Evolutionary conservation across 2,888 invertebrate genomes (phyloP).

Genomic region (Acrobeloides nanus): DNA sequence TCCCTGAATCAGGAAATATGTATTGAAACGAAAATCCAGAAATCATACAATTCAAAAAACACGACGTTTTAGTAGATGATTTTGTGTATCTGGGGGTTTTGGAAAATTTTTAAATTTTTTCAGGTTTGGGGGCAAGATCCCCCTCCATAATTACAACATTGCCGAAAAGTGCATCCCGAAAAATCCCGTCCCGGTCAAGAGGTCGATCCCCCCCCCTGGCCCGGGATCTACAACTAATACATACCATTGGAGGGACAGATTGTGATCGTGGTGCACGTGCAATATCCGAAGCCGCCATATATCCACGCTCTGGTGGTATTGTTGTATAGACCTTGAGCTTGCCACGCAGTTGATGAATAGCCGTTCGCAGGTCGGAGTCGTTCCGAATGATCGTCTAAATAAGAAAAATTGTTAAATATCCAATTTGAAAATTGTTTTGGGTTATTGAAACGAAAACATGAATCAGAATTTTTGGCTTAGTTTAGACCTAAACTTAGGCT

Average conservation of each 20-base stretch:
- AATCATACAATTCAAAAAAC: too few species aligned
- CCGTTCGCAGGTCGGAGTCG: constrained; percentile 40
- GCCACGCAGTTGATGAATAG: constrained; percentile 32
- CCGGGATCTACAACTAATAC: constrained; percentile 1
- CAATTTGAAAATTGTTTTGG: constrained; percentile 6
- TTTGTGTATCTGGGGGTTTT: too few species aligned
- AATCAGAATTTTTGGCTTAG: not conserved
- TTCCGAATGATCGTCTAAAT: constrained; percentile 31
- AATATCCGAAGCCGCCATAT: constrained; percentile 44
- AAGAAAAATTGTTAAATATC: constrained; percentile 1
- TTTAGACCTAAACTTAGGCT: not conserved
- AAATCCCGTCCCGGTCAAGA: too few species aligned
- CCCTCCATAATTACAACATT: too few species aligned
- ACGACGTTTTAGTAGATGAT: too few species aligned
- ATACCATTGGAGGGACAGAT: constrained; percentile 37
- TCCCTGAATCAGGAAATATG: too few species aligned
- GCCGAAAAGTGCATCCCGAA: too few species aligned
- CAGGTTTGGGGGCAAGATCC: too few species aligned
- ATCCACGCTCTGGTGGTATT: constrained; percentile 19
- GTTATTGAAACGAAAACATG: constrained; percentile 7
- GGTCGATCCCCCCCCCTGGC: not conserved
- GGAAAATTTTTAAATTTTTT: too few species aligned
- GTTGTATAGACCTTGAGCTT: constrained; percentile 38
- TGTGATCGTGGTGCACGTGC: constrained; percentile 35
- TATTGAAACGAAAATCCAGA: too few species aligned